These are phyloP conservation scores for Gortyna flavago DNA, from an alignment of 2,888 invertebrate species.

Conservation along the genomic window DNA sequence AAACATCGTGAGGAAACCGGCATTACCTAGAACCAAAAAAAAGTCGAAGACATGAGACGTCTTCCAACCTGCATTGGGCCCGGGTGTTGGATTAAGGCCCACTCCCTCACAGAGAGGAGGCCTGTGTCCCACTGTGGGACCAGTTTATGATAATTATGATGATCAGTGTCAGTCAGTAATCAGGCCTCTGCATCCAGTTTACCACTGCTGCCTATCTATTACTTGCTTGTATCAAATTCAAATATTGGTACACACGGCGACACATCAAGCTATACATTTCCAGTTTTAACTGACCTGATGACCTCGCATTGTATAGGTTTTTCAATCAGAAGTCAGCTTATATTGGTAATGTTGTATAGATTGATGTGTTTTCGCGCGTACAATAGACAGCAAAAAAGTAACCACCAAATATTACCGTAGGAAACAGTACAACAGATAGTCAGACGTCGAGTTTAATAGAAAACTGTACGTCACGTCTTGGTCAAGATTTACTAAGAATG, in stretches of 20 bases:
- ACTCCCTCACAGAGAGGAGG: background rate
- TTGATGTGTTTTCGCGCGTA: background rate
- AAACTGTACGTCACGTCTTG: conserved; percentile 91
- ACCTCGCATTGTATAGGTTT: background rate
- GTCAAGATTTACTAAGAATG: conserved; percentile 97
- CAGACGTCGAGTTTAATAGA: conserved; percentile 83
- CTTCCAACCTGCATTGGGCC: background rate
- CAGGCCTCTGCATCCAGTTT: background rate
- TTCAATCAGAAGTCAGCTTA: background rate
- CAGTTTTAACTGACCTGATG: background rate
- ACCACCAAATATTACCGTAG: conserved; percentile 66
- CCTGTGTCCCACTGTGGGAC: background rate
- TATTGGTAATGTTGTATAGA: background rate
- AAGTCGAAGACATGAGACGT: background rate
- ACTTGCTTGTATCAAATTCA: background rate
- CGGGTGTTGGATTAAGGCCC: background rate
- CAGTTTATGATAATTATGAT: background rate
- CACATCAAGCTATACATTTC: background rate
- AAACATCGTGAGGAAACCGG: too few species aligned
- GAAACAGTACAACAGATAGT: conserved; percentile 83
- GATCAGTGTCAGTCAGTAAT: background rate
- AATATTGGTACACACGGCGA: background rate
- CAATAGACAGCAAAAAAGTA: background rate
- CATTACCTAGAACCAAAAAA: background rate
- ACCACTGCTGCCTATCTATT: background rate